phyloP scores from a whole-genome alignment of 2,797 vertebrate genomes.

The Phrynocephalus forsythii region DNA sequence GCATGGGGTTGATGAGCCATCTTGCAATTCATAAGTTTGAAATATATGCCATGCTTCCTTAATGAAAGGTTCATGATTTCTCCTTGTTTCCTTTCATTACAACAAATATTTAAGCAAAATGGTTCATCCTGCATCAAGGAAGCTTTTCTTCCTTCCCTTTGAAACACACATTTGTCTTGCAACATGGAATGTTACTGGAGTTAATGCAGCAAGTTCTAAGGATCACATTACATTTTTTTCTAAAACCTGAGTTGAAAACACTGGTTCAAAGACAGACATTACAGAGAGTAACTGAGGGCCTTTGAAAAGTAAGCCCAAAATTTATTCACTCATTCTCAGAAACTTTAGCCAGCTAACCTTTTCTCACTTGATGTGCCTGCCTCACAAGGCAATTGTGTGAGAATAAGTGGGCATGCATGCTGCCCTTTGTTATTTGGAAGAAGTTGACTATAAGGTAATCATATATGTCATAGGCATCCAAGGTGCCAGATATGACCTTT shows the following conservation, averaged over 20 bases:
- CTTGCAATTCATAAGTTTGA: background rate
- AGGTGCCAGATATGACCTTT: background rate
- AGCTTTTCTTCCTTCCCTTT: slow-evolving; percentile 2
- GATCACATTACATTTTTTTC: background rate
- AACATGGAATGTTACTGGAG: background rate
- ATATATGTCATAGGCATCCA: background rate
- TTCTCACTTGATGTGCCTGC: background rate
- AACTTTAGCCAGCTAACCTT: background rate
- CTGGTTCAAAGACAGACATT: background rate
- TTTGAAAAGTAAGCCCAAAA: background rate
- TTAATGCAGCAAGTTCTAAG: background rate
- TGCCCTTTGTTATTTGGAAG: background rate
- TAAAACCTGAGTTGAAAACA: background rate
- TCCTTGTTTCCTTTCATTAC: slow-evolving; percentile 16
- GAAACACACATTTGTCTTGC: background rate
- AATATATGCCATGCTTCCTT: background rate
- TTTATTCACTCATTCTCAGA: background rate
- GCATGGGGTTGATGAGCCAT: background rate
- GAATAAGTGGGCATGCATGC: background rate
- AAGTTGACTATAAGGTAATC: background rate
- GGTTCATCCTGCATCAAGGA: slow-evolving; percentile 13
- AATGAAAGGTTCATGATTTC: background rate
- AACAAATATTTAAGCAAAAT: slow-evolving; percentile 16
- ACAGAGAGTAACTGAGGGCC: background rate
- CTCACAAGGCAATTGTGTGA: background rate